Conservation (phyloP, 2,113 vertebrate genomes). For the Mirza zaza region DNA sequence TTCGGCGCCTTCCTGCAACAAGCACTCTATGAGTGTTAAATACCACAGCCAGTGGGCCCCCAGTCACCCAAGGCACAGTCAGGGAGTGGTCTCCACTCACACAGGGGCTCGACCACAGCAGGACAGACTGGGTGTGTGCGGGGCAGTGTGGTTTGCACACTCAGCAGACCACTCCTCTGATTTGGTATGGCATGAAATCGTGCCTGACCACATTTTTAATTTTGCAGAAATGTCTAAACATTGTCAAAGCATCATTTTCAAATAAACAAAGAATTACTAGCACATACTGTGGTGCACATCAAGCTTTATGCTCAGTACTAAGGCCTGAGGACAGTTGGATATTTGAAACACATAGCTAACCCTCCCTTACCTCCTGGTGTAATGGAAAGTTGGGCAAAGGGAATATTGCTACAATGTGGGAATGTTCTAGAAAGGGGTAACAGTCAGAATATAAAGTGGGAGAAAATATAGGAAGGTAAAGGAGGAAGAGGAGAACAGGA, state of each 20-base stretch:
- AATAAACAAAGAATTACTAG: not conserved
- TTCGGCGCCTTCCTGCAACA: accelerated
- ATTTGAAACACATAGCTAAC: not conserved
- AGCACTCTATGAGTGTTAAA: not conserved
- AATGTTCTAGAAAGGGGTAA: not conserved
- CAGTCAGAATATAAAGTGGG: not conserved
- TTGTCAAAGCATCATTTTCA: not conserved
- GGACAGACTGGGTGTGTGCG: not conserved
- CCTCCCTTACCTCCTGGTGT: not conserved
- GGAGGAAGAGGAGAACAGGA: not conserved
- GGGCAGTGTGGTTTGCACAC: accelerated
- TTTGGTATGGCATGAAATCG: not conserved
- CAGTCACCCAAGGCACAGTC: accelerated
- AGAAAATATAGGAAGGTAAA: not conserved
- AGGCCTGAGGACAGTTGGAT: not conserved
- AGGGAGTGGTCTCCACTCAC: not conserved
- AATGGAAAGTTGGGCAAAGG: not conserved
- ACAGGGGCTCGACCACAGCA: accelerated
- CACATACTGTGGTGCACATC: not conserved
- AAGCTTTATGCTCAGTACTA: not conserved
- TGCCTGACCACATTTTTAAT: not conserved
- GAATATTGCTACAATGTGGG: not conserved
- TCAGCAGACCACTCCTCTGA: not conserved
- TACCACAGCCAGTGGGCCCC: no score
- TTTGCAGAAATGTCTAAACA: not conserved